These are phyloP conservation scores for Eretmocerus hayati DNA, from an alignment of 2,888 invertebrate species.

Conservation along the genomic window DNA sequence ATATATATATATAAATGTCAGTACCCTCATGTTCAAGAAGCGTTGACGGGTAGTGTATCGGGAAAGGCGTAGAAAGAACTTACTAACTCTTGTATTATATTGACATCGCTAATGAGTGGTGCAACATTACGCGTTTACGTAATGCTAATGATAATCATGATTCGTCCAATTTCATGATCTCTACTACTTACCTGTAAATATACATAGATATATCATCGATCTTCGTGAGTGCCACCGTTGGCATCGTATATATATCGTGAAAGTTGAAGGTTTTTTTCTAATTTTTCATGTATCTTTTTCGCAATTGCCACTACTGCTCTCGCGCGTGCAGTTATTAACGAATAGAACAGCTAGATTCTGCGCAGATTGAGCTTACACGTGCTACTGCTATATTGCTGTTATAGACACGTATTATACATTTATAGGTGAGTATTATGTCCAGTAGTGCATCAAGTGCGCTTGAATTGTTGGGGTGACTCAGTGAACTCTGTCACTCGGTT, in stretches of 20 bases:
- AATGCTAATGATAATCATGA: conserved; percentile 21
- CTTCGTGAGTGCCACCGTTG: too few relatives aligned
- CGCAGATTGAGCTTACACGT: too few relatives aligned
- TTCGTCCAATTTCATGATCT: conserved; percentile 19
- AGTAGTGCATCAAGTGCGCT: background rate
- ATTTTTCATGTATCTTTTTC: conserved; percentile 11
- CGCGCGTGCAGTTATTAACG: background rate
- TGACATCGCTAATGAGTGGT: conserved; percentile 16
- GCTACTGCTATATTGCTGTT: too few relatives aligned
- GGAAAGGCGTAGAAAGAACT: background rate
- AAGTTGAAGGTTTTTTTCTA: conserved; percentile 20
- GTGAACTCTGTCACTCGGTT: background rate
- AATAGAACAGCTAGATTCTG: too few relatives aligned
- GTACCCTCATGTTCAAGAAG: too few relatives aligned
- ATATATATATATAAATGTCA: too few relatives aligned
- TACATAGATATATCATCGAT: conserved; percentile 18
- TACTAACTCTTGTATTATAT: conserved; percentile 2
- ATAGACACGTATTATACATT: too few relatives aligned
- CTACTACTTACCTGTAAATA: background rate
- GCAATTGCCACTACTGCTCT: background rate
- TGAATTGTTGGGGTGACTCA: background rate
- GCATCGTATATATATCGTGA: too few relatives aligned
- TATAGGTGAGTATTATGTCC: background rate
- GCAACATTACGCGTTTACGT: conserved; percentile 14
- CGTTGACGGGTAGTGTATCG: background rate